Evolutionary conservation across 2,797 vertebrate species (phyloP), one percentile per base, ranked within the genome.

Genomic region (Sebastolobus altivelis): DNA sequence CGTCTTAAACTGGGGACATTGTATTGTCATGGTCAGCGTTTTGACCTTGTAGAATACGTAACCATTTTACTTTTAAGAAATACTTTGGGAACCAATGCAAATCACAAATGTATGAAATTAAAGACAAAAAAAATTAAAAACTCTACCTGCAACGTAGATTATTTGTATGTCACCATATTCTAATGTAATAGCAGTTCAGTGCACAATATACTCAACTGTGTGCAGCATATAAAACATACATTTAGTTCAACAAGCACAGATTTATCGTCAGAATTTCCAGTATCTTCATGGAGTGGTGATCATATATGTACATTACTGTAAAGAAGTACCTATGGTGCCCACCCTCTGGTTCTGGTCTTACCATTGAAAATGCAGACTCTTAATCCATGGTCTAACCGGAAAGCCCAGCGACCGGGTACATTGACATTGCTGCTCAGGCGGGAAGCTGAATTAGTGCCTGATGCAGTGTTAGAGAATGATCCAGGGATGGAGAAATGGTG

Each of bases 341-440:
- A 65, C 22, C 6, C 1, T 46, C 14, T 61, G 14, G 2, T 3
- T 72, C 27, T 73, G 40, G 1, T 13, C 49, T 84, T 87, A 95
- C 94, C 88, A 13, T 85, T 81, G 54, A 87, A 92, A 27, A 3
- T 31, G 72, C 94, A 95, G 56, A 59, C 80, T 31, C 1, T 67
- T 54, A 68, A 14, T 29, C 84, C 91, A 16, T 20, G 0, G 69
- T 95, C 91, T 6, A 33, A 35, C 10, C 58, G 75, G 49, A 93
- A 95, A 3, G 88, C 95, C 93, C 94, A 96, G 40, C 93, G 83
- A 14, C 95, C 89, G 1, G 77, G 4, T 2, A 88, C 75, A 74
- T 86, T 72, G 10, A 95, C 84, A n/a, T 95, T 96, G 72, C 89
- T 95, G 58, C 29, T 72, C 8, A 35, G 11, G 3, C 3, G 33